Evolutionary conservation across 2,113 vertebrate genomes (phyloP), one percentile per base, ranked within the genome.

Genomic region (Hippocampus mohnikei): DNA sequence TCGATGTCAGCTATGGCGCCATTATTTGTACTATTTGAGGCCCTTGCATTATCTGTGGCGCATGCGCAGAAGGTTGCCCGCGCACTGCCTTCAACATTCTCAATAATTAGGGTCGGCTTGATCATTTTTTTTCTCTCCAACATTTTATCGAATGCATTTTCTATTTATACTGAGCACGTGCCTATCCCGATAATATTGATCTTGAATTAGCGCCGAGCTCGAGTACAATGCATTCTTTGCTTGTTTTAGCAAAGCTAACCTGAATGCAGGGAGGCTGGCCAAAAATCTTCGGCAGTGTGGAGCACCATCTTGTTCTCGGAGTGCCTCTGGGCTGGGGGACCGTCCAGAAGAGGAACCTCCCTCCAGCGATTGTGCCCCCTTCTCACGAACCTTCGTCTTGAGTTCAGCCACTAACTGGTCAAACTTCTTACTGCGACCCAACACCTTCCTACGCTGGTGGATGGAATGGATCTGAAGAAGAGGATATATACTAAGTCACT

Each of bases 321-420:
- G 84, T 56, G 84, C 56, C 85, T 94, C 90, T 2, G 94, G 76
- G 79, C 90, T 82, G 66, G 83, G 48, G 44, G 78, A 62, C 23
- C 81, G 82, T 77, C 80, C 61, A 23, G 86, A 68, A 21, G 91
- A 71, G 77, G 77, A 80, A 40, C 84, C 72, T 27, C 89, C 90
- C 74, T 95, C 82, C 71, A 90, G 23, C 69, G 85, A 61, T 74
- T 88, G 91, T 81, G 89, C 48, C 13, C 85, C 87, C 78, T 94
- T 93, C 67, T 96, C 95, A 8, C 95, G 94, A 0, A 91, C 91
- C 83, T 91, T 93, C 77, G 92, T 95, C 87, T 96, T 96, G 29
- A 96, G 91, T 80, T 97, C 95, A 0, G 94, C 94, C 84, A 97
- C 94, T 8, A 97, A 88, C 80, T 94, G 94, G 12, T 97, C 94